Base-by-base conservation (phyloP, 2,888 invertebrate species). In the Pseudeuparius sepicola region DNA sequence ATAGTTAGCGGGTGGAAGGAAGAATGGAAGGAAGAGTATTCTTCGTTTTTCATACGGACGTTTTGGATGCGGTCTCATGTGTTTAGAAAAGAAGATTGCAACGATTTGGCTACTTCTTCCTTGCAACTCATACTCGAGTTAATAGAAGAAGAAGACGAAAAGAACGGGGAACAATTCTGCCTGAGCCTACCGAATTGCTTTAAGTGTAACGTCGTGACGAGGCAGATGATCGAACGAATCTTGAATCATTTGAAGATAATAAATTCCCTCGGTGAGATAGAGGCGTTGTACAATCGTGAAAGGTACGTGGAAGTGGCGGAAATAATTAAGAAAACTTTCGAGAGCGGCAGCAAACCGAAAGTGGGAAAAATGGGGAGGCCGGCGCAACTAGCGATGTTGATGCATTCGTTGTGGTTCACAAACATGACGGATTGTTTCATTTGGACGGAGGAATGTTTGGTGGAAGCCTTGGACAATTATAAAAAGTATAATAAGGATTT, bases 381-480 rank as follows among this genome's bases (percentile, higher is more conserved):
- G 17, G 68, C 71, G 6, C 61, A 63, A 47, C 45, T 64, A 15
- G 43, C 37, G 6, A 37, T 43, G 26, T 45, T 64, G 61, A 25
- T 61, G 63, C 50, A 63, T 59, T 45, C 70, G 49, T 53, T 64
- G 61, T 56, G 72, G 73, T 61, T 54, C 37, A 57, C 52, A 1
- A 48, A 62, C 45, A 45, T 53, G 36, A 44, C 43, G 40, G 73
- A 76, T 27, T 83, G 84, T 52, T 74, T 83, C 40, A 64, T 75
- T 44, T 89, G 86, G 86, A 74, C 79, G 2, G 78, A 88, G 48
- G 74, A 70, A 34, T 81, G 80, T 50, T 64, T 87, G 13, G 71
- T 82, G 53, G 87, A 87, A 63, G 70, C 80, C 2, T 65, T 85
- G 32, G 70, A 42, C 49, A 65, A 52, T 51, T 62, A 42, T 60